Base-by-base conservation (phyloP, 2,113 vertebrate species). In the Misgurnus mizolepis region DNA sequence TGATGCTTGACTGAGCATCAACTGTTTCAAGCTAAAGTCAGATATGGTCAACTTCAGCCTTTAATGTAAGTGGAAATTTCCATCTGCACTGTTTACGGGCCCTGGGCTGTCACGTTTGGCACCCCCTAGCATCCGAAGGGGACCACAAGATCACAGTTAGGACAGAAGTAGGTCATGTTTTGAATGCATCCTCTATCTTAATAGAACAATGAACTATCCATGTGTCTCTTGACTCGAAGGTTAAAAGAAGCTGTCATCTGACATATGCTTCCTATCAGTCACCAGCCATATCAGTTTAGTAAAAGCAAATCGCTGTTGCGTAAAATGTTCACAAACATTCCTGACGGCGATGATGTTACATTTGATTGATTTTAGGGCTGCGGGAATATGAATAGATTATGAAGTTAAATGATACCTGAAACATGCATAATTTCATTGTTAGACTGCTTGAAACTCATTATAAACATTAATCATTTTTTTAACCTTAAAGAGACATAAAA, bases 1-100 rank as follows among this genome's bases (percentile, higher is more conserved):
- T 22, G 55, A 80, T 22, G 84, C 77, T 82, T 65, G 61, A 55
- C 60, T 71, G 80, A 82, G 80, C 39, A 68, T 62, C 71, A 67
- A 73, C 62, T n/a, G 81, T 87, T 85, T 61, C 62, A 14, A 64
- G 60, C 58, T 34, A 69, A 62, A 76, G 27, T 78, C 68, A 79
- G 72, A 68, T 22, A 72, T 70, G 65, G 62, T 77, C 61, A 58
- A 53, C 68, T 43, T 76, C 65, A 74, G 65, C 62, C 34, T 60
- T 18, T 50, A 47, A 71, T 11, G 47, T 22, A 50, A 80, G 56
- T 65, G 41, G 58, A 83, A 72, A 80, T 80, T 67, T 78, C 62
- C 76, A 65, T 77, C 65, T 82, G 34, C 3, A 14, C 41, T 62
- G 27, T 73, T 60, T 9, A 27, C 34, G 50, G 27, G 62, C 61